These are phyloP conservation scores for Gymnogyps californianus DNA, from an alignment of 2,113 vertebrate genomes.

Conservation along the genomic window DNA sequence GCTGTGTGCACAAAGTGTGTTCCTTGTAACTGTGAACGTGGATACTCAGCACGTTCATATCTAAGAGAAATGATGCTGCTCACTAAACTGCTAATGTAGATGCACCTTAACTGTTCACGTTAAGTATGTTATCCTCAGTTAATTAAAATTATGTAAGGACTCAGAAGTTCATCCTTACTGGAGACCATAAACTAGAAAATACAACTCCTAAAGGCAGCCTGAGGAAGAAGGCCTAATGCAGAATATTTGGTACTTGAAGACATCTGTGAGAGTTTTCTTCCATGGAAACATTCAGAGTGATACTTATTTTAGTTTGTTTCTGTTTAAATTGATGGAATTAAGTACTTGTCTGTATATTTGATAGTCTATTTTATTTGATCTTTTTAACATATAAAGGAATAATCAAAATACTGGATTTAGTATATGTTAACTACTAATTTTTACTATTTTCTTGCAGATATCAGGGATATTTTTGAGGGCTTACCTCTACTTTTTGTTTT, in stretches of 20 bases:
- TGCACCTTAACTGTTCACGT: not conserved
- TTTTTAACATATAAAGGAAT: not conserved
- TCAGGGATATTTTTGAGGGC: not conserved
- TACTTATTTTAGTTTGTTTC: not conserved
- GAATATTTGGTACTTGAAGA: not conserved
- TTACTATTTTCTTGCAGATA: not conserved
- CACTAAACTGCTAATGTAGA: rapidly evolving
- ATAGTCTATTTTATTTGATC: not conserved
- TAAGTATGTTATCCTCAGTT: not conserved
- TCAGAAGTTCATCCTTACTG: not conserved
- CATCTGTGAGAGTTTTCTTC: not conserved
- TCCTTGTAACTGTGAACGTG: not conserved
- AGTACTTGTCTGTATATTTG: not conserved
- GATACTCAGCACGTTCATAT: not conserved
- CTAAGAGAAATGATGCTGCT: not conserved
- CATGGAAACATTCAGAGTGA: not conserved
- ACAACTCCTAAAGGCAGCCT: not conserved
- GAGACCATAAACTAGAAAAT: not conserved
- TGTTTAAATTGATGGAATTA: not conserved
- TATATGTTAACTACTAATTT: not conserved
- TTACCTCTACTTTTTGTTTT: not conserved
- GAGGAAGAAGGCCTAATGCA: not conserved
- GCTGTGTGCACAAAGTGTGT: not conserved
- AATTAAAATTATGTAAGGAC: not conserved
- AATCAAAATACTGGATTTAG: not conserved